Evolutionary conservation across 2,113 vertebrate species (phyloP), one percentile per base, ranked within the genome.

Genomic region (Phasianus colchicus): DNA sequence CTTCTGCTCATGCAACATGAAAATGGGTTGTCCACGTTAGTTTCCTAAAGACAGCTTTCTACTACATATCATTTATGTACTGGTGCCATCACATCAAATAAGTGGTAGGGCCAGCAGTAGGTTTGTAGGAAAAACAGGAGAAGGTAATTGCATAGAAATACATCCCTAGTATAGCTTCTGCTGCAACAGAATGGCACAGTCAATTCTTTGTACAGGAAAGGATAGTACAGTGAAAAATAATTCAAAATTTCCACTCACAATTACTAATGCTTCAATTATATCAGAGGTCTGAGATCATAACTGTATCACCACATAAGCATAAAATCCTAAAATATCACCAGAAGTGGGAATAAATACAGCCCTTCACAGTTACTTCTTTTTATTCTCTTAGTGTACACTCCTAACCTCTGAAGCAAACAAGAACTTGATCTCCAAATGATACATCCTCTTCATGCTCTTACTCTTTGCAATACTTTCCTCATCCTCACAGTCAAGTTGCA

Each of bases 211-310:
- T 1, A 1, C 55, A 4, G 19, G 6, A 71, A 87, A 42, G 2
- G 0, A 24, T 32, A 0, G 4, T 57, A 58, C 1, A 3, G 65
- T 1, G 4, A n/a, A 5, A 25, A 69, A 11, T 6, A 27, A 14
- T 20, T 15, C 11, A 4, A 45, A 45, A 60, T 2, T 58, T 11
- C 17, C 16, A 69, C 32, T 5, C 54, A 6, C 14, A 85, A 22
- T 63, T 48, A 54, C 14, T 45, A 45, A 67, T 66, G 13, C 13
- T 66, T 81, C 40, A 50, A 9, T 36, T 48, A 58, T 18, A 7
- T 17, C 61, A 22, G 11, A 67, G 16, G n/a, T 43, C 13, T 48
- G 11, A 72, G 67, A 89, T 17, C 4, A 20, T 38, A 79, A 69
- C 2, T 43, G 20, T 40, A 22, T 32, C 54, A n/a, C 57, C 73